Evolutionary conservation across 1,140 invertebrate species (phyloP), one percentile per base, ranked within the genome.

Genomic region (Eupristina koningsbergeri): DNA sequence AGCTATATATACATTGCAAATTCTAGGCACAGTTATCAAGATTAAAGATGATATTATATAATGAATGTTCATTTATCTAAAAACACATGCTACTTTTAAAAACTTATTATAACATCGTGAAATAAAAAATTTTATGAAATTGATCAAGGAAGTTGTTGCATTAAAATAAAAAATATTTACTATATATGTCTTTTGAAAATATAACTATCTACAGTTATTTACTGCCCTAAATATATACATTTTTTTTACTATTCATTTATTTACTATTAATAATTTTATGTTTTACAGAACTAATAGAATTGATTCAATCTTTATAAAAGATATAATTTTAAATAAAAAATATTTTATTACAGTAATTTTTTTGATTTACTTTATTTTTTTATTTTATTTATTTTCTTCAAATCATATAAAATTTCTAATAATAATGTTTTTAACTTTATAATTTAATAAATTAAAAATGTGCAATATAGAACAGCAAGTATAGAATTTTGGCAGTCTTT

Each of bases 11-110:
- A 85, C 82, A 86, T 86, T 75, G 81, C 36, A 19, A 83, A 22
- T 45, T 78, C 81, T 86, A 89, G 87, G 87, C 87, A 90, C 87
- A 86, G 87, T 58, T 58, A 22, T 41, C 53, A 76, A 84, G 77
- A 50, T 50, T 50, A 58, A n/a, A 85, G 83, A 74, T 67, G 58
- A 85, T 89, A 87, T 85, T 85, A 80, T 61, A n/a, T 73, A 75
- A 84, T n/a, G 36, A 80, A 77, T 78, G 50, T 76, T 61, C 58
- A 5, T 64, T 67, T 69, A 69, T 71, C 31, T 13, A 64, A 84
- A 84, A 86, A 77, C 41, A 71, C 83, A 87, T 31, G 61, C 81
- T 84, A 73, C 74, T 84, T 84, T 77, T 58, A 63, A 87, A 79
- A 58, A 39, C 67, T 53, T 86, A 85, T 26, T 74, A 78, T 13